phyloP scores from a whole-genome alignment of 2,113 vertebrate species.

The Embiotoca jacksoni region DNA sequence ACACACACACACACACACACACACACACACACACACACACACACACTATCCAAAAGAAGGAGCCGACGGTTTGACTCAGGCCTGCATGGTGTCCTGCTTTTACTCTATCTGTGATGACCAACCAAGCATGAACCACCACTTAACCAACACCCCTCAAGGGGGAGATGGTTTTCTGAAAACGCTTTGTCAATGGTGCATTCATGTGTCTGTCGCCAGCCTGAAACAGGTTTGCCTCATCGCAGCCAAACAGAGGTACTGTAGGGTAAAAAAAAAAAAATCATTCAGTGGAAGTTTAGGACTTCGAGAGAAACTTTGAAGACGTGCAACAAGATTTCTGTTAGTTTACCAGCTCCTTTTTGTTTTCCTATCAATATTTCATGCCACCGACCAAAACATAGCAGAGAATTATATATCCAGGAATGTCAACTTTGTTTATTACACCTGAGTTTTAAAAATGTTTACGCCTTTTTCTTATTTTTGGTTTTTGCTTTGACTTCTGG shows the following conservation, averaged over 20 bases:
- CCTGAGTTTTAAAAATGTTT: slow-evolving; percentile 37
- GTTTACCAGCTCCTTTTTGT: slow-evolving; percentile 50
- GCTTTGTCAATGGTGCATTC: slow-evolving; percentile 37
- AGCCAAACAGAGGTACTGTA: not conserved
- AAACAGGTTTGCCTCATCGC: slow-evolving; percentile 28
- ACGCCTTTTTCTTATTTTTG: not conserved
- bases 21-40: not conserved
- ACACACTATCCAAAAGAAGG: slow-evolving; percentile 1
- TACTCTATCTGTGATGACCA: slow-evolving; percentile 42
- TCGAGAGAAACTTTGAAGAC: slow-evolving; percentile 1
- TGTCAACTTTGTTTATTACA: slow-evolving; percentile 32
- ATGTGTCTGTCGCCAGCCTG: slow-evolving; percentile 16
- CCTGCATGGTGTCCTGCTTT: slow-evolving; percentile 25
- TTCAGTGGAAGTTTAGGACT: slow-evolving; percentile 10
- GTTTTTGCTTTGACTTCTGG: not conserved
- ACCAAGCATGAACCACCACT: slow-evolving; percentile 70
- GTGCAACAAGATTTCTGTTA: slow-evolving; percentile 49
- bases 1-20: not conserved
- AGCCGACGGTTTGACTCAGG: slow-evolving; percentile 16
- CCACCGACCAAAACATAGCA: slow-evolving; percentile 20
- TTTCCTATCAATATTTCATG: slow-evolving; percentile 28
- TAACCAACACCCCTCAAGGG: slow-evolving; percentile 48
- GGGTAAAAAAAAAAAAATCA: slow-evolving; percentile 26
- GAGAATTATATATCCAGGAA: slow-evolving; percentile 7
- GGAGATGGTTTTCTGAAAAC: slow-evolving; percentile 18